phyloP scores from a whole-genome alignment of 1,140 invertebrate species.

The Coenobita brevimanus region DNA sequence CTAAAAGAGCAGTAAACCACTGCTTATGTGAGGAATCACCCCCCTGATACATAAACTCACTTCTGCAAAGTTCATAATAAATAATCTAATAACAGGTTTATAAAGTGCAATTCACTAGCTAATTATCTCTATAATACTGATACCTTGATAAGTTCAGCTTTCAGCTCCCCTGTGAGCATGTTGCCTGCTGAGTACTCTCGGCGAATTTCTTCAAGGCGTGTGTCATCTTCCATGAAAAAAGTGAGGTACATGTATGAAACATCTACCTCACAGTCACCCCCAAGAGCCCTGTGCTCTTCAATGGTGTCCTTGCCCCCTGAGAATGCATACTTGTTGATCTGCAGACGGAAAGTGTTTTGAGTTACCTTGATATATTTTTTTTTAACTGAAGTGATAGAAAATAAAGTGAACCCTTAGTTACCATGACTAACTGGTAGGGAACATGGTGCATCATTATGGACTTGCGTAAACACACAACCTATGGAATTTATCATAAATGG shows the following conservation, averaged over 20 bases:
- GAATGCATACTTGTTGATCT: constrained; percentile 97
- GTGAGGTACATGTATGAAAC: constrained; percentile 96
- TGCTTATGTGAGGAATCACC: too few species aligned
- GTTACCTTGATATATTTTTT: background rate
- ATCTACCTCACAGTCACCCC: constrained; percentile 97
- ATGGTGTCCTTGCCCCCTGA: constrained; percentile 95
- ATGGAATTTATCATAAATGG: too few species aligned
- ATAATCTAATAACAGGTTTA: too few species aligned
- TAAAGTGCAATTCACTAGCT: too few species aligned
- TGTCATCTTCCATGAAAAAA: constrained; percentile 97
- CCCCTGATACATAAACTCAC: too few species aligned
- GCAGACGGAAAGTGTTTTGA: background rate
- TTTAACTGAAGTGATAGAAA: background rate
- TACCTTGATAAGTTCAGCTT: constrained; percentile 88
- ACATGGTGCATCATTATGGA: too few species aligned
- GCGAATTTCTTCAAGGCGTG: constrained; percentile 86
- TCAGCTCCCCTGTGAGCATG: constrained; percentile 94
- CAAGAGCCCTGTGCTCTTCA: constrained; percentile 92
- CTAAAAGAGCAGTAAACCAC: too few species aligned
- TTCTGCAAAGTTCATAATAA: too few species aligned
- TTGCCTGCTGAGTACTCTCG: constrained; percentile 91
- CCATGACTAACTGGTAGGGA: too few species aligned
- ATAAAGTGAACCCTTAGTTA: too few species aligned
- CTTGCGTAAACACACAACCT: too few species aligned
- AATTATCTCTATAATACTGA: too few species aligned